Percentiles rank a stretch among this genome's conserved stretches.
Evolutionary conservation across 2,888 invertebrate genomes (phyloP).

Genomic region (Leptinotarsa tumamoca): DNA sequence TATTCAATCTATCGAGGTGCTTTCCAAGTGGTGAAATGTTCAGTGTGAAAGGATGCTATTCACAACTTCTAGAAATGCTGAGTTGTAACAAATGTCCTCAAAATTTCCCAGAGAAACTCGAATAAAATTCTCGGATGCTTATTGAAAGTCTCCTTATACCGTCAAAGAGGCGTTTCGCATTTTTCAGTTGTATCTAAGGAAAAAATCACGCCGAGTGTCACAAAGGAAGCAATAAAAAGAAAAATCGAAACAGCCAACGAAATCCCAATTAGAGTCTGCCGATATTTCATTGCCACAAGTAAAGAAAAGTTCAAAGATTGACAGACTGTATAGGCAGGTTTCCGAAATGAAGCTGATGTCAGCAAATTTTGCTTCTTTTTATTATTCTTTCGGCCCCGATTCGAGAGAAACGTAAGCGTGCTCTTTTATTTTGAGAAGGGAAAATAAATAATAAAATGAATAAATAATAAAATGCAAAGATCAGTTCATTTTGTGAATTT

Average conservation of each 20-base stretch:
- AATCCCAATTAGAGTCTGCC: constrained; percentile 7
- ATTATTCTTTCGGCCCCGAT: background rate
- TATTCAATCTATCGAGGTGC: background rate
- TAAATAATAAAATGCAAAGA: too few relatives aligned
- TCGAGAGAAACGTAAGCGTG: background rate
- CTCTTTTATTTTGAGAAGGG: background rate
- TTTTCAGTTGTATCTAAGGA: background rate
- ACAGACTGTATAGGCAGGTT: background rate
- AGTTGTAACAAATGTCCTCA: background rate
- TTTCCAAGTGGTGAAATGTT: background rate
- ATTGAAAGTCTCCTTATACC: background rate
- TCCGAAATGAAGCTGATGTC: constrained; percentile 7
- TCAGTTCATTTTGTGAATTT: too few relatives aligned
- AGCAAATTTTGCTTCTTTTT: constrained; percentile 9
- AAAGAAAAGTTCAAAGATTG: constrained; percentile 16
- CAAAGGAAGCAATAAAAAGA: constrained; percentile 16
- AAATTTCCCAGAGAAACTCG: background rate
- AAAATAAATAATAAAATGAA: too few relatives aligned
- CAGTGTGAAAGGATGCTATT: background rate
- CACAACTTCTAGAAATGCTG: background rate
- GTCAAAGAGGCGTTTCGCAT: constrained; percentile 2
- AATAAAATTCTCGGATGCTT: constrained; percentile 2
- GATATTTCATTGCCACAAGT: constrained; percentile 13
- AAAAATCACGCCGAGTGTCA: constrained; percentile 4
- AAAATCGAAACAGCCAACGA: constrained; percentile 5